phyloP scores from a whole-genome alignment of 2,888 invertebrate genomes.

The Drosophila greeni region DNA sequence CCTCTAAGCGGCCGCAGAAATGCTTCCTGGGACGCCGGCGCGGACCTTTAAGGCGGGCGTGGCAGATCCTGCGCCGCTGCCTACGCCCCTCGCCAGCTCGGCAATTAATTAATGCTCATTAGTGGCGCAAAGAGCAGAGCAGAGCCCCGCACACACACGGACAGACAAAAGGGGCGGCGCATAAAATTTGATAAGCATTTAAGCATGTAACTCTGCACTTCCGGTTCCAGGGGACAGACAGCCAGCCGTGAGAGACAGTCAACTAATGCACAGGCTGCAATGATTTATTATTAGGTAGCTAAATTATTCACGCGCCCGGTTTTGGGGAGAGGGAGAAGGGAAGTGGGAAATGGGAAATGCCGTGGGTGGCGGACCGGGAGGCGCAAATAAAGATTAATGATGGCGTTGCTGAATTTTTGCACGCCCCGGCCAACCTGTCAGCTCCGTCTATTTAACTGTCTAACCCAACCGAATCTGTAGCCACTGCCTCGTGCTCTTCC shows the following conservation, averaged over 20 bases:
- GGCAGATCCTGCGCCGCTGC: slow-evolving; percentile 17
- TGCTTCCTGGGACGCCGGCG: slow-evolving; percentile 1
- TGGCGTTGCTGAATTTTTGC: slow-evolving; percentile 62
- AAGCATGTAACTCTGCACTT: slow-evolving; percentile 72
- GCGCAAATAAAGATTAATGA: slow-evolving; percentile 75
- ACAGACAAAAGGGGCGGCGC: slow-evolving; percentile 38
- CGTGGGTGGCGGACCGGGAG: slow-evolving; percentile 2
- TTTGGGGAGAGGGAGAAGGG: slow-evolving; percentile 11
- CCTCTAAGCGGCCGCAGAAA: slow-evolving; percentile 37
- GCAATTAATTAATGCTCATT: slow-evolving; percentile 75
- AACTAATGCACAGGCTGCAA: slow-evolving; percentile 71
- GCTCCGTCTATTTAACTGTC: slow-evolving; percentile 66
- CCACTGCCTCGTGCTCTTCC: background rate
- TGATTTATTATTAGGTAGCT: slow-evolving; percentile 75
- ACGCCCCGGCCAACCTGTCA: slow-evolving; percentile 66
- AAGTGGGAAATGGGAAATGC: slow-evolving; percentile 4
- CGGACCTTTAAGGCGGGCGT: slow-evolving; percentile 35
- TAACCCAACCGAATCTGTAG: slow-evolving; percentile 24
- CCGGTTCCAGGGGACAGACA: slow-evolving; percentile 43
- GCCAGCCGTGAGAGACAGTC: slow-evolving; percentile 50
- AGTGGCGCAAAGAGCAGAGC: slow-evolving; percentile 33
- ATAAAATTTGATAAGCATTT: slow-evolving; percentile 73
- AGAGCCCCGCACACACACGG: slow-evolving; percentile 11
- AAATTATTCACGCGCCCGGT: slow-evolving; percentile 72
- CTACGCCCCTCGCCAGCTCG: slow-evolving; percentile 33